These are phyloP conservation scores for Sthenelais limicola DNA, from an alignment of 2,888 invertebrate species.

Conservation along the genomic window DNA sequence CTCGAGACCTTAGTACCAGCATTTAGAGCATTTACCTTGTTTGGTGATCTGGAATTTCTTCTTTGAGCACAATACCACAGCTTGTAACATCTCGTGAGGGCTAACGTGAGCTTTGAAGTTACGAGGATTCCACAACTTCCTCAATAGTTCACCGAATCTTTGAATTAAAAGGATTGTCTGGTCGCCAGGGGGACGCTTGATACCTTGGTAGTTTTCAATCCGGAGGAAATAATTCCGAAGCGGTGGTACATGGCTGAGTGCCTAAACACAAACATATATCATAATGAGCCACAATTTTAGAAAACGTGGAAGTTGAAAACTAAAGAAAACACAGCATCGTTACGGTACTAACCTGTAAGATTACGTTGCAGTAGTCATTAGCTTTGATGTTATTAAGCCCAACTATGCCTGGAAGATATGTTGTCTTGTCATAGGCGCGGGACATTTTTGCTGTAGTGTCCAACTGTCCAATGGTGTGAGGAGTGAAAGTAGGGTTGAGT, in stretches of 20 bases:
- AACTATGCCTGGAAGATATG: constrained; percentile 95
- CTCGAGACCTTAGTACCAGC: not conserved
- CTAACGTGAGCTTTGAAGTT: constrained; percentile 99
- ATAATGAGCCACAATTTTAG: too few species aligned
- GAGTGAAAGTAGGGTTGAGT: constrained; percentile 94
- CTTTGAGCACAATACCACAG: constrained; percentile 96
- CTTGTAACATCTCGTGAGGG: constrained; percentile 99
- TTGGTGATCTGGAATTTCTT: constrained; percentile 98
- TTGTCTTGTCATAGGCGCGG: constrained; percentile 94
- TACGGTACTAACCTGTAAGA: constrained; percentile 89
- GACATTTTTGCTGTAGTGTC: constrained; percentile 89
- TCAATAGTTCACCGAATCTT: constrained; percentile 92
- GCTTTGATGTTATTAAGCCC: constrained; percentile 99
- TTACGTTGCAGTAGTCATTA: constrained; percentile 99
- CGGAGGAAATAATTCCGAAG: constrained; percentile 94
- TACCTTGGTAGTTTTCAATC: constrained; percentile 88
- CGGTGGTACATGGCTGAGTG: constrained; percentile 94
- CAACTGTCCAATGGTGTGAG: constrained; percentile 85
- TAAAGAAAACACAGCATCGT: too few species aligned
- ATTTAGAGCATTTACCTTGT: constrained; percentile 79
- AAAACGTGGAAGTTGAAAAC: too few species aligned
- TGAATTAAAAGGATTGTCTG: constrained; percentile 89
- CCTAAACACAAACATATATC: constrained; percentile 75
- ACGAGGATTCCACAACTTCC: constrained; percentile 98
- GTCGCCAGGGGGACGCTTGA: constrained; percentile 94